Evolutionary conservation across 2,113 vertebrate species (phyloP), one percentile per base, ranked within the genome.

Genomic region (Ceuthmochares aereus): DNA sequence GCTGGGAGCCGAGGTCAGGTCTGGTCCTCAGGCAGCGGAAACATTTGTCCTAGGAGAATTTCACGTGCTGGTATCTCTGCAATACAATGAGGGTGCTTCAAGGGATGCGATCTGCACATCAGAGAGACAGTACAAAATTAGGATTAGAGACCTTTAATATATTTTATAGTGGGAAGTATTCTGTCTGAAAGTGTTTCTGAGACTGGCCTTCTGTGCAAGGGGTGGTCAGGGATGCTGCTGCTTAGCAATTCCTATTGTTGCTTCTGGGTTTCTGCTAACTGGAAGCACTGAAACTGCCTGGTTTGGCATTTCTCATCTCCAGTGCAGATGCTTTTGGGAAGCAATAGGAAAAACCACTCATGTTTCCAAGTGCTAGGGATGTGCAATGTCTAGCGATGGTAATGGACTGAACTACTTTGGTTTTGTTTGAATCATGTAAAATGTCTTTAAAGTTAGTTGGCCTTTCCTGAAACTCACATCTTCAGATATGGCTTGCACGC

Each of bases 21-120:
- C 55, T 76, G 0, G 0, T 72, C 36, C 40, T 64, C 6, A 0
- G 85, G 59, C 19, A 2, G 21, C 2, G 20, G 45, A 73, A 54
- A n/a, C 22, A 63, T 69, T 34, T 4, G 37, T 69, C 42, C 63
- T 2, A 3, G 5, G 76, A 63, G 18, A 17, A 0, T 7, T 12
- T 81, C 30, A 6, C 0, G 1, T 63, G 78, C 63, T 32, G 70
- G 30, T 29, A 18, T 74, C 81, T 29, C 67, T 74, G 72, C 7
- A 25, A 3, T 75, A 51, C 79, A 54, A 1, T 43, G 52, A 66
- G 40, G 27, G 11, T 4, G 5, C 58, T 89, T 72, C 62, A 66
- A 14, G 84, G 77, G 26, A 9, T 34, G 10, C 0, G 0, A 37
- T 62, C 56, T 68, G 47, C 64, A 6, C 3, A 32, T 62, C 45